A percentile compares a stretch with the other conserved stretches of the same genome.
phyloP scores from a whole-genome alignment of 2,888 invertebrate species.

The Pyralis farinalis region DNA sequence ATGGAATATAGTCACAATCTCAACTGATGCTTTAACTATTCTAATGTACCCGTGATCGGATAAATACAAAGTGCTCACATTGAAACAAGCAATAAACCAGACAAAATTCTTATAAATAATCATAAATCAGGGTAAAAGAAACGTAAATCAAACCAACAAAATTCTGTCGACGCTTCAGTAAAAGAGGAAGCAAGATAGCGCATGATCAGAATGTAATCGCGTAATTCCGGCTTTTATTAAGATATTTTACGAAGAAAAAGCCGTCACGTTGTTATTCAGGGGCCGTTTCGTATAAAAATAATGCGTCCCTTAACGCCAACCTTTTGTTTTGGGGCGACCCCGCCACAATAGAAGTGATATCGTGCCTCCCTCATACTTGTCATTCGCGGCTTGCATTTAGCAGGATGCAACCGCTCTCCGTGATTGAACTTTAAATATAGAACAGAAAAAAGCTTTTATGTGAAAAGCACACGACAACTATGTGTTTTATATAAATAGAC shows the following conservation, averaged over 20 bases:
- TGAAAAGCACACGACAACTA: background rate
- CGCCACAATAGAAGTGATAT: slow-evolving; percentile 59
- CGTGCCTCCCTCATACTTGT: slow-evolving; percentile 62
- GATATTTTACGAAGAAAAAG: slow-evolving; percentile 70
- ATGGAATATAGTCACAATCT: slow-evolving; percentile 6
- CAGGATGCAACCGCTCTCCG: slow-evolving; percentile 74
- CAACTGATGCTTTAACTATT: background rate
- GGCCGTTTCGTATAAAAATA: slow-evolving; percentile 71
- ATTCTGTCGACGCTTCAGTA: slow-evolving; percentile 47
- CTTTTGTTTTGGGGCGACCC: slow-evolving; percentile 66
- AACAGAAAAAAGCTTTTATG: slow-evolving; percentile 26
- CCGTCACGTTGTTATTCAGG: slow-evolving; percentile 65
- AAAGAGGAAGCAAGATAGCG: slow-evolving; percentile 59
- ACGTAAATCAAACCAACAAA: slow-evolving; percentile 61
- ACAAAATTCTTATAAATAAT: slow-evolving; percentile 55
- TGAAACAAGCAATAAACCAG: slow-evolving; percentile 33
- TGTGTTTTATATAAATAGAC: slow-evolving; percentile 9
- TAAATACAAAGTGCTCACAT: slow-evolving; percentile 6
- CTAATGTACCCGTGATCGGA: background rate
- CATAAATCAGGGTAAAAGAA: slow-evolving; percentile 53
- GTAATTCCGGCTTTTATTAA: slow-evolving; percentile 68
- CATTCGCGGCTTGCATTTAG: slow-evolving; percentile 66
- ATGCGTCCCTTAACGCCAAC: slow-evolving; percentile 68
- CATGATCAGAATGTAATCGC: slow-evolving; percentile 72
- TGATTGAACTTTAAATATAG: slow-evolving; percentile 63